Base-by-base conservation (phyloP, 2,888 invertebrate species). In the Onchidella celtica region DNA sequence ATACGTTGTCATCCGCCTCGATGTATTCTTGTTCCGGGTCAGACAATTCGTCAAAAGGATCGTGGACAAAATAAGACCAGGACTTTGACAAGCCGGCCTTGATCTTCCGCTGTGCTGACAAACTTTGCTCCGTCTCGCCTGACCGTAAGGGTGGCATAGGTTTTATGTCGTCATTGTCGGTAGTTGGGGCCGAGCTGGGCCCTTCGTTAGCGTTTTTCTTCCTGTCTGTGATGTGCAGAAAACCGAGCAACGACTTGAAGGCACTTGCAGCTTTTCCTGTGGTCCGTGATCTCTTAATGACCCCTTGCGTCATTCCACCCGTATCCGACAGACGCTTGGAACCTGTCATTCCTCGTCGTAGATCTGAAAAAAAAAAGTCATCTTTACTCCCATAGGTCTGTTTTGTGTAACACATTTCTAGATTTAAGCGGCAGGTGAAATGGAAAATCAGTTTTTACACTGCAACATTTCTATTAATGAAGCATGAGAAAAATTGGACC, bases 11-110 rank as follows among this genome's bases (percentile, higher is more conserved):
- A 69, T 14, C 36, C 9, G 11, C 6, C 55, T 55, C 38, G 40
- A 24, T n/a, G 4, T 59, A 34, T 32, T 59, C 36, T 32, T 24
- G 38, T n/a, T 55, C 57, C 57, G n/a, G n/a, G 57, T 55, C 34
- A 0, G 72, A 57, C 1, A 21, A 3, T 27, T 24, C 63, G 11
- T 11, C 24, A 72, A 55, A 72, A 34, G 72, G 72, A 9, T 57
- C 57, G 38, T 72, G 55, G 11, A 72, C 57, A 0, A 57, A 24
- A 57, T 57, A 72, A 9, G 72, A 72, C 72, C 72, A 72, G 21
- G 72, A 72, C 70, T 17, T 40, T n/a, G 70, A 70, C 32, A 72
- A 38, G n/a, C 68, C 40, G 4, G 24, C 40, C 14, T 40, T 11
- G 21, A 34, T 65, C 65, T 34, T 32, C 1, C 1, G 1, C 2